A percentile compares a stretch with the other conserved stretches of the same genome.
Conservation (phyloP, 2,797 vertebrate species). For the Eremophila alpestris region DNA sequence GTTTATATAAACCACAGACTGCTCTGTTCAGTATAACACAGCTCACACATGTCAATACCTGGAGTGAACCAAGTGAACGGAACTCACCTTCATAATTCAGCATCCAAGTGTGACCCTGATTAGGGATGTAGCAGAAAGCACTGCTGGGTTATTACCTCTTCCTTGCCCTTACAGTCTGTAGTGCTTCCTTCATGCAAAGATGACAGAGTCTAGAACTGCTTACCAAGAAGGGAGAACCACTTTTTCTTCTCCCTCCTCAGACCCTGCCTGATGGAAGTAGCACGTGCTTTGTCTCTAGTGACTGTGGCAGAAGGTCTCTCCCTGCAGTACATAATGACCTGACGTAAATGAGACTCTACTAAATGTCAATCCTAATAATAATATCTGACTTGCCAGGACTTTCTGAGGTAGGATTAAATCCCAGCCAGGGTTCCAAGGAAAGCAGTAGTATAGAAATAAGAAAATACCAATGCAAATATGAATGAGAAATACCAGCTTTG, state of each 20-base stretch:
- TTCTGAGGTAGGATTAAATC: not conserved
- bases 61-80: not conserved
- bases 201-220: not conserved
- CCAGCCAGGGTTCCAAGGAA: not conserved
- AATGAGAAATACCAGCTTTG: conserved; percentile 38
- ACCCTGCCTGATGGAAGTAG: not conserved
- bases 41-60: not conserved
- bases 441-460: not conserved
- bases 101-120: not conserved
- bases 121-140: not conserved
- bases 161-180: not conserved
- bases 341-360: not conserved
- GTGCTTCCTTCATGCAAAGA: not conserved
- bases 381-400: not conserved
- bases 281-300: not conserved
- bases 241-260: not conserved
- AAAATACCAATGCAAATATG: conserved; percentile 30
- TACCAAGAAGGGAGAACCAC: not conserved
- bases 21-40: not conserved
- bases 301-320: not conserved
- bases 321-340: not conserved
- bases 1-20: conserved; percentile 36
- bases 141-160: not conserved
- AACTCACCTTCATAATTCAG: not conserved
- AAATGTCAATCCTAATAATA: not conserved